These are phyloP conservation scores for Apodemia hepburni DNA, from an alignment of 2,888 invertebrate genomes.

Conservation along the genomic window DNA sequence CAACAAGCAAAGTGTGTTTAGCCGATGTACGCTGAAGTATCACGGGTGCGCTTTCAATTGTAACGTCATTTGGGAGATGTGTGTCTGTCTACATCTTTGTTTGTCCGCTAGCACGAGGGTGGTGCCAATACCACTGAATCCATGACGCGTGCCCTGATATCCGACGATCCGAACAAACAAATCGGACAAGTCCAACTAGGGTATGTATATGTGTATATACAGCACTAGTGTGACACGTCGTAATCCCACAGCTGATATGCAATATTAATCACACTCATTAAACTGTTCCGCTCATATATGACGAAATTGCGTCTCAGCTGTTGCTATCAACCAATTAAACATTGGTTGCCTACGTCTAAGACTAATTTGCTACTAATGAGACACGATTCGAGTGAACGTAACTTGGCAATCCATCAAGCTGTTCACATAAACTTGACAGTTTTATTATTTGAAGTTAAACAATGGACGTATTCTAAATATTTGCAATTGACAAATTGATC, in stretches of 20 bases:
- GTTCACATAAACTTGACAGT: conserved; percentile 55
- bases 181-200: conserved; percentile 96
- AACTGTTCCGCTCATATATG: background rate
- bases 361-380: conserved; percentile 20
- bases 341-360: conserved; percentile 15
- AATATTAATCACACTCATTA: conserved; percentile 15
- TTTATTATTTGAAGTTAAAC: conserved; percentile 59
- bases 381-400: conserved; percentile 18
- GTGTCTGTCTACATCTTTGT: conserved; percentile 73
- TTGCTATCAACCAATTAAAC: conserved; percentile 17
- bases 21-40: conserved; percentile 39
- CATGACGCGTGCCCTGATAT: conserved; percentile 97
- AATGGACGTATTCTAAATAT: conserved; percentile 41
- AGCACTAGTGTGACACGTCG: conserved; percentile 50
- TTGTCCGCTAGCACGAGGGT: conserved; percentile 93
- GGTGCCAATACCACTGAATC: conserved; percentile 96
- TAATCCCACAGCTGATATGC: conserved; percentile 31
- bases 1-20: conserved; percentile 48
- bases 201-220: conserved; percentile 87
- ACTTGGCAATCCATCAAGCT: conserved; percentile 51
- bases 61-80: conserved; percentile 60
- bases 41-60: conserved; percentile 43
- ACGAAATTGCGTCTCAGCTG: conserved; percentile 26
- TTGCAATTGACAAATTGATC: conserved; percentile 32
- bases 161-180: conserved; percentile 94